Conservation (phyloP, 1,140 invertebrate genomes). For the Lepidurus apus region DNA sequence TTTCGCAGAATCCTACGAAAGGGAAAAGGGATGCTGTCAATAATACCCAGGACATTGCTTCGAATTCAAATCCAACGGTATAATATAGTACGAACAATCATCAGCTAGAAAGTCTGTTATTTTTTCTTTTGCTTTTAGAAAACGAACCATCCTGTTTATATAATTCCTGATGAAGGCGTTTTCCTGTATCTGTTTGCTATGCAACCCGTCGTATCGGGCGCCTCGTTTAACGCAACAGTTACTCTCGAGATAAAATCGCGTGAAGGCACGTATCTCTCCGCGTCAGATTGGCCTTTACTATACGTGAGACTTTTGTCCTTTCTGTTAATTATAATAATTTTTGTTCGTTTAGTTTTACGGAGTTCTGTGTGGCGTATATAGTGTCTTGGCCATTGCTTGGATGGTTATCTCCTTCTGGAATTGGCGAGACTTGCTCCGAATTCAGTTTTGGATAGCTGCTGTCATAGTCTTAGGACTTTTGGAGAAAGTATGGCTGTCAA, state of each 20-base stretch:
- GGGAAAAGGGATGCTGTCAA: neutral
- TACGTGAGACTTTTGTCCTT: slow-evolving; percentile 48
- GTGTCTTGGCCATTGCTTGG: slow-evolving; percentile 76
- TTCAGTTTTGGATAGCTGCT: slow-evolving; percentile 92
- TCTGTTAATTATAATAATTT: slow-evolving; percentile 25
- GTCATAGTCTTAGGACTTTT: slow-evolving; percentile 81
- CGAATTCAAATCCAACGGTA: slow-evolving; percentile 1
- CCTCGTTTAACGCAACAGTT: slow-evolving; percentile 49
- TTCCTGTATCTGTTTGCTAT: slow-evolving; percentile 48
- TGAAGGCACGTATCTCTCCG: slow-evolving; percentile 63
- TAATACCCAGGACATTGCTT: neutral
- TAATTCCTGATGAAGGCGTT: slow-evolving; percentile 44
- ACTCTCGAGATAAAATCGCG: slow-evolving; percentile 59
- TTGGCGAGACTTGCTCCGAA: slow-evolving; percentile 84
- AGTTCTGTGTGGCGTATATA: slow-evolving; percentile 82
- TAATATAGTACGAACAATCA: neutral
- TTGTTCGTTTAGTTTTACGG: slow-evolving; percentile 69
- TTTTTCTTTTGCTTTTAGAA: neutral
- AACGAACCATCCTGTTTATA: slow-evolving; percentile 23
- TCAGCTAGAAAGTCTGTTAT: neutral
- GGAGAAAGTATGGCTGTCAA: slow-evolving; percentile 51
- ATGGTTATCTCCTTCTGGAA: slow-evolving; percentile 72
- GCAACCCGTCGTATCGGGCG: slow-evolving; percentile 32
- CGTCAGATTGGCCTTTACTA: slow-evolving; percentile 65
- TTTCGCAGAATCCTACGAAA: neutral